Evolutionary conservation across 2,797 vertebrate species (phyloP).

Genomic region (Melopsittacus undulatus): DNA sequence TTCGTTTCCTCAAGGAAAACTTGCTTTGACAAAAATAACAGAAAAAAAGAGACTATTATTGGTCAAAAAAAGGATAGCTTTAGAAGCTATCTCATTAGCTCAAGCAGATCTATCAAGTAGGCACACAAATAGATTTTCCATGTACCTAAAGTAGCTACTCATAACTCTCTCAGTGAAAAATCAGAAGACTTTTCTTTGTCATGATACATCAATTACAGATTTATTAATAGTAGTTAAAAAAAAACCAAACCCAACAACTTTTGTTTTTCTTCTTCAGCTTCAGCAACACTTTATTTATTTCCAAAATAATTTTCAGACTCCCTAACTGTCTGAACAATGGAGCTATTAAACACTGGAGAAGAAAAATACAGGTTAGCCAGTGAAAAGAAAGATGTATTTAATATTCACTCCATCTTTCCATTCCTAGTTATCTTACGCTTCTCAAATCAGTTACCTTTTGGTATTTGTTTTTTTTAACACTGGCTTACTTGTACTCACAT

Average conservation of each 20-base stretch:
- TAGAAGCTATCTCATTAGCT: neutral
- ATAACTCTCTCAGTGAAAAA: neutral
- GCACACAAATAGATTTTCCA: neutral
- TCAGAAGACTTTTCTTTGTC: neutral
- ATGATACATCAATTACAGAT: neutral
- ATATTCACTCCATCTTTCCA: neutral
- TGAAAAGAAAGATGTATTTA: neutral
- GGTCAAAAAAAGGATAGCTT: neutral
- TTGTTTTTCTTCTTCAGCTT: neutral
- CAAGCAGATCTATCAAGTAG: neutral
- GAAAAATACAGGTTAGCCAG: neutral
- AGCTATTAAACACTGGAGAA: neutral
- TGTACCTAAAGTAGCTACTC: neutral
- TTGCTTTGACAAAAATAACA: neutral
- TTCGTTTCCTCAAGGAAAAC: neutral
- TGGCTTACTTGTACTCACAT: neutral
- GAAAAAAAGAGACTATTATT: neutral
- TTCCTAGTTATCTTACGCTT: neutral
- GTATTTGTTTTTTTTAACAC: neutral
- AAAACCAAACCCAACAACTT: neutral
- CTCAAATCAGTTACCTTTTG: neutral
- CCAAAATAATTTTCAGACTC: neutral
- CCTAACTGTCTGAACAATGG: neutral
- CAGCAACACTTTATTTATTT: neutral
- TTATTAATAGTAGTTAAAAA: neutral